Evolutionary conservation across 2,797 vertebrate species (phyloP), one percentile per base, ranked within the genome.

Genomic region (Sitta carolinensis): DNA sequence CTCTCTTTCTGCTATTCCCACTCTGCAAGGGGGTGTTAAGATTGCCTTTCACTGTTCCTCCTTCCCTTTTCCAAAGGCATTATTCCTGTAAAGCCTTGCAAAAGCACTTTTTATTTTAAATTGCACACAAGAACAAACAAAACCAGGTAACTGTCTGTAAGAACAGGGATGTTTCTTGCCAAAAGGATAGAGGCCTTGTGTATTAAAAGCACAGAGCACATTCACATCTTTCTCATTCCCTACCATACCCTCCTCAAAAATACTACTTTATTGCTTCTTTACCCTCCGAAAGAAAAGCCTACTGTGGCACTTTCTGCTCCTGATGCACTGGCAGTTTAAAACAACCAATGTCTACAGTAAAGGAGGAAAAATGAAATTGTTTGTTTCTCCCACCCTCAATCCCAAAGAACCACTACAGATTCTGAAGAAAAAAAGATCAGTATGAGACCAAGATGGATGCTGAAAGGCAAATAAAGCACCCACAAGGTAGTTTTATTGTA

Each of bases 171-270:
- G 16, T 23, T 62, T 64, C 38, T 59, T 86, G 16, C 32, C 14
- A 50, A 62, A 75, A 93, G 27, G 30, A 43, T 17, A 50, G 7
- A 58, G 25, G 5, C 2, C 8, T 84, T 84, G 69, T 32, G 42
- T 29, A 59, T 25, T 38, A 67, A 68, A 84, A 81, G 26, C 11
- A 26, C n/a, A 74, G 13, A 75, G 13, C 9, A 40, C 10, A 57
- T 11, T 5, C 23, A 34, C 18, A 15, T 21, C 9, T 16, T 32
- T 47, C 32, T 50, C 42, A 67, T 3, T 7, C 10, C 0, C 2
- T 36, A 18, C 7, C 6, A 3, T 16, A 27, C 2, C 1, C 20
- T 18, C 5, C 27, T 16, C 7, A 5, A 19, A 78, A 52, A 32
- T 3, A 16, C 9, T 45, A 19, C 15, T 73, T 36, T 89, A 61